Percentiles rank a stretch among this genome's conserved stretches.
Evolutionary conservation across 2,113 vertebrate species (phyloP).

Genomic region (Elephas maximus): DNA sequence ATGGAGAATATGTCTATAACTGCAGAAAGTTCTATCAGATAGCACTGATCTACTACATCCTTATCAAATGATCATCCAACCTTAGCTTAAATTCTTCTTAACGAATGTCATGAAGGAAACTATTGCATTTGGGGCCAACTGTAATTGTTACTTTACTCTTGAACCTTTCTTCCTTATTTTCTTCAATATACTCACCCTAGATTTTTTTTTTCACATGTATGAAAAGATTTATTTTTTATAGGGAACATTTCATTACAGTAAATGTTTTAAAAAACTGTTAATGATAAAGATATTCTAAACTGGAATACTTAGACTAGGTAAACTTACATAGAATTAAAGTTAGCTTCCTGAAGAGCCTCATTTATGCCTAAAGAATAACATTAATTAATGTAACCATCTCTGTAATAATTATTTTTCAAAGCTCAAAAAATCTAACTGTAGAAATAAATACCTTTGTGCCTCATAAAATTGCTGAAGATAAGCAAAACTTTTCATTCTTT

Average conservation of each 20-base stretch:
- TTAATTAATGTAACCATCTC: neutral
- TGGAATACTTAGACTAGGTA: neutral
- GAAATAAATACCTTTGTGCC: neutral
- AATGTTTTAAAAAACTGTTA: neutral
- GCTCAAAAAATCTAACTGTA: neutral
- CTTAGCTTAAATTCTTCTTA: neutral
- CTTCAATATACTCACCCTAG: neutral
- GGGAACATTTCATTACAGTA: neutral
- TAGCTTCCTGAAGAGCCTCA: neutral
- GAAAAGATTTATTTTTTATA: neutral
- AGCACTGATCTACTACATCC: neutral
- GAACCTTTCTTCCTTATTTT: neutral
- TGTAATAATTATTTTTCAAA: constrained; percentile 32
- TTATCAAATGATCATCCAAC: neutral
- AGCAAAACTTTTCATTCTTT: constrained; percentile 54
- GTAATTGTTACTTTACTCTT: neutral
- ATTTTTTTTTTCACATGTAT: neutral
- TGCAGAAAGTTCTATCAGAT: neutral
- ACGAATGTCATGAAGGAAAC: neutral
- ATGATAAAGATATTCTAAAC: constrained; percentile 2
- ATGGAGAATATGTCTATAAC: neutral
- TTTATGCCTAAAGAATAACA: neutral
- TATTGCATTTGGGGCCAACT: neutral
- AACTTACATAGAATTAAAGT: neutral
- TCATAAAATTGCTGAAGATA: constrained; percentile 1